Conservation (phyloP, 2,797 vertebrate species). For the Sebastolobus alascanus region DNA sequence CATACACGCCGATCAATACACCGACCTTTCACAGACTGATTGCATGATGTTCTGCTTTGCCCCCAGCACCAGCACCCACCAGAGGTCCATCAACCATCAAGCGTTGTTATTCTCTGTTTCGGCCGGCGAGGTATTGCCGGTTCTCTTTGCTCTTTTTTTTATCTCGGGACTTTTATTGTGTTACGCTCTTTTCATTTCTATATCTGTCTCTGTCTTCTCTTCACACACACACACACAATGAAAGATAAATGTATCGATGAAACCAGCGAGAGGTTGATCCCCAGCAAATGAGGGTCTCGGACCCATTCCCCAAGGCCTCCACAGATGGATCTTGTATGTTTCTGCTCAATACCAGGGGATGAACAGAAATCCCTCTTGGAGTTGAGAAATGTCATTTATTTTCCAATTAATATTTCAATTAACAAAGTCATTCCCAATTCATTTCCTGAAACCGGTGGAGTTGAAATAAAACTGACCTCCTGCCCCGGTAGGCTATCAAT, state of each 20-base stretch:
- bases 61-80: constrained; percentile 39
- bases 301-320: constrained; percentile 26
- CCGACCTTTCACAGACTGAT: constrained; percentile 67
- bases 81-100: constrained; percentile 60
- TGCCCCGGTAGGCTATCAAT: constrained; percentile 60
- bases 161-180: constrained; percentile 5
- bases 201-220: constrained; percentile 17
- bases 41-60: constrained; percentile 54
- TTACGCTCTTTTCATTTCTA: constrained; percentile 25
- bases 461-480: constrained; percentile 77
- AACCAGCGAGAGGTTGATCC: constrained; percentile 34
- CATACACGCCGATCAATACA: constrained; percentile 61
- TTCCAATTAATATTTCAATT: constrained; percentile 82
- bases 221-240: constrained; percentile 1
- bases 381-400: constrained; percentile 71
- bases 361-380: constrained; percentile 64
- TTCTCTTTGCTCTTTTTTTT: constrained; percentile 31
- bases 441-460: constrained; percentile 60
- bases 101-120: constrained; percentile 55
- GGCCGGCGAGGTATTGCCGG: neutral
- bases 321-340: constrained; percentile 48
- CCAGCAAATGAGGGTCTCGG: constrained; percentile 48
- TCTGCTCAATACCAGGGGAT: constrained; percentile 48
- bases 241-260: constrained; percentile 26
- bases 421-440: constrained; percentile 71